Percentiles rank a stretch among this genome's conserved stretches.
These are phyloP conservation scores for Acleris sparsana DNA, from an alignment of 2,888 invertebrate species.

Conservation along the genomic window DNA sequence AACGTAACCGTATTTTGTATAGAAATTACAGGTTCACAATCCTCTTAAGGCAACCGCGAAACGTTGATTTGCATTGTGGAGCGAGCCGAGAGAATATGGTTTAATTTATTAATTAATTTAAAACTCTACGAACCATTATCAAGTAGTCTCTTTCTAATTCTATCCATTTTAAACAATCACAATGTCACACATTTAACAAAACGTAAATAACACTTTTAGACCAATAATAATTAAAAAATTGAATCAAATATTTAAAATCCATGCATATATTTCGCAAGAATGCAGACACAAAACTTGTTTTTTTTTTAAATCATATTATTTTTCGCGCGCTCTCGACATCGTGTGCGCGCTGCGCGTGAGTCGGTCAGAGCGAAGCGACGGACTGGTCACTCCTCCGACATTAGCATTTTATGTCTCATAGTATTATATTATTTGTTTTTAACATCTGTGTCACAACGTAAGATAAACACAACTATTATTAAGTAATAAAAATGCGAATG, in stretches of 20 bases:
- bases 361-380: not conserved
- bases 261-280: not conserved
- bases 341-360: constrained; percentile 2
- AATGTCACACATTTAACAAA: not conserved
- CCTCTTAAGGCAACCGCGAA: too few relatives aligned
- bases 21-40: too few relatives aligned
- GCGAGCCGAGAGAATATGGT: too few relatives aligned
- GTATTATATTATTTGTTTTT: constrained; percentile 1
- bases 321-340: not conserved
- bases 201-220: not conserved
- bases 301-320: not conserved
- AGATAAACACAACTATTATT: not conserved
- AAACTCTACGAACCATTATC: constrained; percentile 22
- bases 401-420: not conserved
- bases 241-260: not conserved
- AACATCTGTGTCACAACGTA: not conserved
- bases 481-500: not conserved
- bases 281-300: not conserved
- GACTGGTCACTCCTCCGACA: not conserved
- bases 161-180: constrained; percentile 7
- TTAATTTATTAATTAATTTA: too few relatives aligned
- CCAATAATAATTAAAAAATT: not conserved
- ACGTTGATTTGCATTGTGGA: too few relatives aligned
- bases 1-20: too few relatives aligned
- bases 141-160: not conserved